Percentiles rank a stretch among this genome's conserved stretches.
Evolutionary conservation across 1,140 invertebrate genomes (phyloP).

Genomic region (Agraylea sexmaculata): DNA sequence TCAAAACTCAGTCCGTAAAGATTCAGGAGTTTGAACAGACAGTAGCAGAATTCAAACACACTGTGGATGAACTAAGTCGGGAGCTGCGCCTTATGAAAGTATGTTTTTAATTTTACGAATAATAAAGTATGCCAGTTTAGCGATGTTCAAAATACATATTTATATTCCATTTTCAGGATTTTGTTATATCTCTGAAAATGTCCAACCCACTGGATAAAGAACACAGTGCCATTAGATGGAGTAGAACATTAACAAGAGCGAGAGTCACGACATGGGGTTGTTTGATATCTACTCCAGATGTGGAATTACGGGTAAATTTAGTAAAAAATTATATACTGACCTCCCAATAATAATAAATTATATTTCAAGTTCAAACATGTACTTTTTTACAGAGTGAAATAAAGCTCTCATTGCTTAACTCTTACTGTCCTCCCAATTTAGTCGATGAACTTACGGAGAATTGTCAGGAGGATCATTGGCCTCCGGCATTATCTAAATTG

Average conservation of each 20-base stretch:
- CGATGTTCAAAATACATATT: not conserved
- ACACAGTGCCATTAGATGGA: too few species aligned
- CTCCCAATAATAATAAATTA: too few species aligned
- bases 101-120: too few species aligned
- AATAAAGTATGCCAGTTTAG: not conserved
- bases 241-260: too few species aligned
- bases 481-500: slow-evolving; percentile 78
- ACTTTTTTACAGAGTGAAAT: slow-evolving; percentile 78
- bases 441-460: slow-evolving; percentile 94
- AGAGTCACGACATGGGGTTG: too few species aligned
- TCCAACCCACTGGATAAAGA: too few species aligned
- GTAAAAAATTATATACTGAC: too few species aligned
- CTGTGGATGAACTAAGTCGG: slow-evolving; percentile 78
- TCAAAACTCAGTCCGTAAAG: slow-evolving; percentile 76
- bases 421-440: slow-evolving; percentile 82
- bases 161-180: not conserved
- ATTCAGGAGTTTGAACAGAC: slow-evolving; percentile 75
- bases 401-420: slow-evolving; percentile 81
- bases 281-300: slow-evolving; percentile 95
- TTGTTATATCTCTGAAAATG: too few species aligned
- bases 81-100: slow-evolving; percentile 79
- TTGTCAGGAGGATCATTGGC: slow-evolving; percentile 91
- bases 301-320: slow-evolving; percentile 73
- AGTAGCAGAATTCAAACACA: slow-evolving; percentile 71
- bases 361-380: too few species aligned